Evolutionary conservation across 2,888 invertebrate species (phyloP).

Genomic region (Actias luna): DNA sequence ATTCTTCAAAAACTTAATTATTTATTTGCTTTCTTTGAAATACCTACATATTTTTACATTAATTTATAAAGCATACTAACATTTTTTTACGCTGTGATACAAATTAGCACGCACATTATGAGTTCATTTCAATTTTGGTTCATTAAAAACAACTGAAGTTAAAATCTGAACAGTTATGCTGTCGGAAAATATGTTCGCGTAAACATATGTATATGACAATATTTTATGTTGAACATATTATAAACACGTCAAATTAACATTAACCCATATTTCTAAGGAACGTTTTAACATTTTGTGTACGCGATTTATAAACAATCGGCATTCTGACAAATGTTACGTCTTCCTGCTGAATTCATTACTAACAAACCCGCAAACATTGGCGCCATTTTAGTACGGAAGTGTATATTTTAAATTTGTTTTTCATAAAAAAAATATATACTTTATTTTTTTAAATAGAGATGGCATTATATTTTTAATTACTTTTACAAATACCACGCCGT

Average conservation of each 20-base stretch:
- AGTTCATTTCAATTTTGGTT: too few species aligned
- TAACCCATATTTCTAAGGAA: not conserved
- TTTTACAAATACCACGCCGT: not conserved
- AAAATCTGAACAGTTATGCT: not conserved
- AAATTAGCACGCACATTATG: too few species aligned
- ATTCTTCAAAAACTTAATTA: too few species aligned
- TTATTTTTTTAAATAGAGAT: not conserved
- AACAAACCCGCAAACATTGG: not conserved
- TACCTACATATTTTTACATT: too few species aligned
- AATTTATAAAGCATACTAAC: too few species aligned
- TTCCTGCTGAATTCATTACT: slow-evolving; percentile 2
- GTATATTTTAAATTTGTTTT: not conserved
- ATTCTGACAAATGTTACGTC: slow-evolving; percentile 1
- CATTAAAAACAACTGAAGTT: not conserved
- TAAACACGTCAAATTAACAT: slow-evolving; percentile 1
- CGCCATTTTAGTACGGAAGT: slow-evolving; percentile 1
- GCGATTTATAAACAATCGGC: not conserved
- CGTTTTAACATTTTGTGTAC: not conserved
- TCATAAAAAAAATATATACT: not conserved
- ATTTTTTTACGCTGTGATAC: too few species aligned
- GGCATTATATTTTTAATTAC: not conserved
- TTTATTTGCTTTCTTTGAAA: too few species aligned
- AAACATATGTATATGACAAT: not conserved
- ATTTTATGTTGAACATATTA: not conserved
- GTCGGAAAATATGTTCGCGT: not conserved